These are phyloP conservation scores for Cygnus atratus DNA, from an alignment of 2,113 vertebrate genomes.

Conservation along the genomic window DNA sequence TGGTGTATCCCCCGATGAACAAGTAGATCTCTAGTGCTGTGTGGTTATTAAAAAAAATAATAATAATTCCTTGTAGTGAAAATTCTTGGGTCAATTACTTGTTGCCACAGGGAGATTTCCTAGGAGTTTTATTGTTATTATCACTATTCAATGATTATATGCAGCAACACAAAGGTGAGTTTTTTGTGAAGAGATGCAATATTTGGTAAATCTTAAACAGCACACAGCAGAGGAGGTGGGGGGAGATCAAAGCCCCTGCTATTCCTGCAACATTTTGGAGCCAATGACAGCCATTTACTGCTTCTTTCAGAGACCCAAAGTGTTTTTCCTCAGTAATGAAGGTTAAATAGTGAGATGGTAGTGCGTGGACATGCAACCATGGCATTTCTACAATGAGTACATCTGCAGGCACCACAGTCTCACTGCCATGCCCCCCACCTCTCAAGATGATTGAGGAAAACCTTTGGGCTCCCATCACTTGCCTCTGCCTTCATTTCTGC, in stretches of 20 bases:
- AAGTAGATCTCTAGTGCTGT: conserved; percentile 39
- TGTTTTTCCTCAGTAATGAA: not conserved
- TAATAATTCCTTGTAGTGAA: conserved; percentile 43
- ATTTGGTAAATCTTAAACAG: conserved; percentile 49
- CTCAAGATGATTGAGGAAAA: not conserved
- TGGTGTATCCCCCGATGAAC: conserved; percentile 50
- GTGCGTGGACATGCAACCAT: rapidly evolving
- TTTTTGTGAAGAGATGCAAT: conserved; percentile 2
- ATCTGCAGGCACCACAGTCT: not conserved
- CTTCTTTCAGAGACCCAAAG: not conserved
- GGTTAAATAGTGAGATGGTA: not conserved
- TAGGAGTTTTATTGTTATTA: conserved; percentile 53
- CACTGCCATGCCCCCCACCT: not conserved
- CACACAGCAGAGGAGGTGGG: not conserved
- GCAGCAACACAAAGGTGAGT: conserved; percentile 47
- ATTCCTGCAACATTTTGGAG: not conserved
- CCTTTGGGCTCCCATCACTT: not conserved
- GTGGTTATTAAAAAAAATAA: conserved; percentile 62
- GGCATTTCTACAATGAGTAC: not conserved
- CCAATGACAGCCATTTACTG: not conserved
- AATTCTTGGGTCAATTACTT: conserved; percentile 75
- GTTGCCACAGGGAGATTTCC: conserved; percentile 69
- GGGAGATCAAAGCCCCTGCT: conserved; percentile 13
- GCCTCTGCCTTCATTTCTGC: not conserved
- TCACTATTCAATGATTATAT: conserved; percentile 17